Base-by-base conservation (phyloP, 2,888 invertebrate genomes). In the Xestia c-nigrum region DNA sequence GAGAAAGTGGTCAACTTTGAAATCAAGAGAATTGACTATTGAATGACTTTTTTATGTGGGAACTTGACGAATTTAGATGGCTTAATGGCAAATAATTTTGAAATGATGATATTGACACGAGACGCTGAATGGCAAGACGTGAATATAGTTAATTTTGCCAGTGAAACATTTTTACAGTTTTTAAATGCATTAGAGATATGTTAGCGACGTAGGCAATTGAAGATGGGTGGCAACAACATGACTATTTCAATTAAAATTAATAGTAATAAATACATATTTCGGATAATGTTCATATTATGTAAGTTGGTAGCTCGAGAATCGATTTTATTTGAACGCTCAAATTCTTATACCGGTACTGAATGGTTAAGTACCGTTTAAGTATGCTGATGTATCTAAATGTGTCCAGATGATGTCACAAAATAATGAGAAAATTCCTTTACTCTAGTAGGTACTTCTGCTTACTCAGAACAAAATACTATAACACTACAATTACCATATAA, bases 1-100 rank as follows among this genome's bases (percentile, higher is more conserved):
- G 47, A 65, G 70, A 79, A 81, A 78, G 74, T 81, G 84, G 86
- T 81, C 80, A 80, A 47, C 68, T 74, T 83, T 66, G 65, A 50
- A 55, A 50, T 57, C 47, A 57, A 57, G 52, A 50, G 21, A 21
- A 57, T 65, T 59, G 50, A 69, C 59, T 55, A 61, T 72, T 81
- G 21, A 69, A 85, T 85, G 10, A 16, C 1, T 63, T 67, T 38
- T 67, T 66, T 47, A 43, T 73, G 21, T 72, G 81, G 59, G 81
- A 74, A 71, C 46, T 40, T n/a, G 52, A 12, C 0, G 0, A 57
- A 38, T 72, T 31, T 31, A 12, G 14, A 16, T 16, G 31, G 14
- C 16, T 16, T 6, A n/a, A n/a, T 64, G 43, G 64, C 43, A 43
- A 64, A 64, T 64, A 3, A 16, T 43, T 24, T 64, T 64, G 64